Evolutionary conservation across 2,113 vertebrate species (phyloP).

Genomic region (Cheirogaleus medius): DNA sequence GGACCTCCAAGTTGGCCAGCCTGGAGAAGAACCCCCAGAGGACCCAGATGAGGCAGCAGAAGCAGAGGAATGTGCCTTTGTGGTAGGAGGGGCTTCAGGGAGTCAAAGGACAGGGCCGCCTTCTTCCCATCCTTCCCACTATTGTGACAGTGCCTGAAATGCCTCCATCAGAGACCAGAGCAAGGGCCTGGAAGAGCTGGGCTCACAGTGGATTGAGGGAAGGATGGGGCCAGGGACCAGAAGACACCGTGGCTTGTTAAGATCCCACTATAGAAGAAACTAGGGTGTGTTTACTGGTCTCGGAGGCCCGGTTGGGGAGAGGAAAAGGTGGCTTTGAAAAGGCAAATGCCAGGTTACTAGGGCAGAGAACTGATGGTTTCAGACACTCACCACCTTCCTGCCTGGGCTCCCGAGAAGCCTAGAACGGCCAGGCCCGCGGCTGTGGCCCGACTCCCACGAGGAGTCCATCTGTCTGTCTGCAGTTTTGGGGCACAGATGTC

Average conservation of each 20-base stretch:
- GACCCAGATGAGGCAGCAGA: constrained; percentile 89
- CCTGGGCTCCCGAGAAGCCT: no score
- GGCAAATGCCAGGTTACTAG: no score
- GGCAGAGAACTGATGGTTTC: no score
- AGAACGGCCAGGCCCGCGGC: no score
- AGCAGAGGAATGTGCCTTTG: constrained; percentile 62
- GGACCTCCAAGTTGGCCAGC: constrained; percentile 68
- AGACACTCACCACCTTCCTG: no score
- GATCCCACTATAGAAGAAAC: background rate
- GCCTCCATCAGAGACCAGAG: background rate
- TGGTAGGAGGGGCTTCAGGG: background rate
- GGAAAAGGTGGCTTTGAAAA: no score
- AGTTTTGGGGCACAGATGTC: no score
- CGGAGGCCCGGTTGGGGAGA: background rate
- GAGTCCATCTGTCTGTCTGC: no score
- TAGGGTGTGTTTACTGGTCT: background rate
- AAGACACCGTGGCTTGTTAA: background rate
- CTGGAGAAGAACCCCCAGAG: constrained; percentile 81
- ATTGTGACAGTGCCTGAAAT: background rate
- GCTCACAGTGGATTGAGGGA: background rate
- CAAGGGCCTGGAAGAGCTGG: background rate
- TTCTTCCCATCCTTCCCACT: background rate
- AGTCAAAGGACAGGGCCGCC: no score
- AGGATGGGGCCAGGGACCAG: background rate
- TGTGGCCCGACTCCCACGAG: no score